phyloP scores from a whole-genome alignment of 2,113 vertebrate species.

The Prionailurus bengalensis region DNA sequence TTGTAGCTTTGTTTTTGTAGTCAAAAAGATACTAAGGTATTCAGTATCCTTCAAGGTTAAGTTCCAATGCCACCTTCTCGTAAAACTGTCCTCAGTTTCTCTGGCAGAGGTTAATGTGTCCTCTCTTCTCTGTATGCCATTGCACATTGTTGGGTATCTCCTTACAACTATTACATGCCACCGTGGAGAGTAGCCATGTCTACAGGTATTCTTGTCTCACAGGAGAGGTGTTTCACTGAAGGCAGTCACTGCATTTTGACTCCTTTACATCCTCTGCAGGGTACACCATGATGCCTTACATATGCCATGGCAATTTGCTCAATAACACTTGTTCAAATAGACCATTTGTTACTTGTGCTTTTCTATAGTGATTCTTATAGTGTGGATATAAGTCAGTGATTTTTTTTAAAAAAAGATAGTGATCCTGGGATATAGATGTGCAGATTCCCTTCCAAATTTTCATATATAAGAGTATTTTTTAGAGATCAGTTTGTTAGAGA shows the following conservation, averaged over 20 bases:
- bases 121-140: background rate
- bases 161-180: too few relatives aligned
- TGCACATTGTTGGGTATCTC: background rate
- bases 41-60: background rate
- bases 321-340: background rate
- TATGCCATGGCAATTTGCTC: background rate
- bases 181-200: accelerated
- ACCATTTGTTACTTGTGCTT: background rate
- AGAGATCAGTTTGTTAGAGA: background rate
- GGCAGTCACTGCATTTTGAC: too few relatives aligned
- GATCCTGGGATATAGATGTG: background rate
- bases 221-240: background rate
- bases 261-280: background rate
- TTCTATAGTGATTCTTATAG: slow-evolving; percentile 11
- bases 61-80: background rate
- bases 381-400: background rate
- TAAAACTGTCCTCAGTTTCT: background rate
- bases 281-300: background rate
- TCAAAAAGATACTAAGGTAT: background rate
- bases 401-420: background rate
- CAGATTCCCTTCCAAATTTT: slow-evolving; percentile 9
- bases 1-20: background rate
- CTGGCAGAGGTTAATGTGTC: accelerated
- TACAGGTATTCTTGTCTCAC: background rate
- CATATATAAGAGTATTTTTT: background rate